Evolutionary conservation across 1,140 invertebrate species (phyloP), one percentile per base, ranked within the genome.

Genomic region (Drosophila lowei): DNA sequence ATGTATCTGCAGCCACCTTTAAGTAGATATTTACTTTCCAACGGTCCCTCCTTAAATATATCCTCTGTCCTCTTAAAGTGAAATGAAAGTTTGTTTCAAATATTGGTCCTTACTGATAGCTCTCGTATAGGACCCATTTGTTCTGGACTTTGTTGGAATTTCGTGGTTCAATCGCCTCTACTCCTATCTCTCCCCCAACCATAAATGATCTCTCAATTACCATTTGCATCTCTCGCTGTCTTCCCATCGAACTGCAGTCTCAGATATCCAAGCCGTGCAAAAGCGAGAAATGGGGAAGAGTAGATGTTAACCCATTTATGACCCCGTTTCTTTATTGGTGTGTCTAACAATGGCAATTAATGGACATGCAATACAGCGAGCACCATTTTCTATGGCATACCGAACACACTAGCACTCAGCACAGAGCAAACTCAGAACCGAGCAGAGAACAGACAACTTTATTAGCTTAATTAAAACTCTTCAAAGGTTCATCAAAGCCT

Each of bases 391-490:
- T 48, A 55, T 64, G 48, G 34, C 43, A 55, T 42, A 43, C 16
- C 53, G 23, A 62, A 59, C 41, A 34, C 16, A 53, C 49, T 18
- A 42, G 30, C 18, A 38, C 15, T 52, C 0, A 54, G 23, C 18
- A 18, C 9, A 25, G 42, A 43, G 21, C 53, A 30, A 58, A 56
- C 47, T 66, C 18, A 63, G 44, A 62, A 53, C 16, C 41, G 60
- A 52, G 25, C 30, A 21, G 15, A 64, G 55, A 52, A 70, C 47
- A 81, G 81, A 78, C 74, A 88, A 79, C 63, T 88, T 88, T 88
- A 88, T 88, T 88, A 88, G 83, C 84, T 88, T 77, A 88, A 88
- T 89, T 83, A 83, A 88, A 88, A 85, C 64, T 75, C 78, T 88
- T 71, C 55, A 70, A 83, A 86, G 79, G 78, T 86, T 62, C 79